These are phyloP conservation scores for Lithophane ornitopus DNA, from an alignment of 2,888 invertebrate genomes.

Conservation along the genomic window DNA sequence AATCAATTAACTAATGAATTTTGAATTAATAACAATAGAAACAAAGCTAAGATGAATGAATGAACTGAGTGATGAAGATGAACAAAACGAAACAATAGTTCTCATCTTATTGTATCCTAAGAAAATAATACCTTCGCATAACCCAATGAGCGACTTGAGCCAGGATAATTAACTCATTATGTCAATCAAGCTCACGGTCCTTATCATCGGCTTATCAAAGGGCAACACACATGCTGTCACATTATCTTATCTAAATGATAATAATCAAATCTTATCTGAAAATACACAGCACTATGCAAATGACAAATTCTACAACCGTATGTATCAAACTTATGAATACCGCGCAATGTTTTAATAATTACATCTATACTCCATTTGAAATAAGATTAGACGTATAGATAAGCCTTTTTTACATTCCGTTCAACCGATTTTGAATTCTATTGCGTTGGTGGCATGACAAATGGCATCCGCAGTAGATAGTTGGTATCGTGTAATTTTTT, in stretches of 20 bases:
- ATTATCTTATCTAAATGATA: constrained; percentile 21
- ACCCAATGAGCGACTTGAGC: no score
- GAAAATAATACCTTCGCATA: no score
- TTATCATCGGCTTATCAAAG: constrained; percentile 15
- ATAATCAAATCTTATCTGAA: constrained; percentile 14
- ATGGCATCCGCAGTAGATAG: no score
- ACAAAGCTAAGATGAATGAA: not conserved
- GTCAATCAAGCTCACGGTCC: not conserved
- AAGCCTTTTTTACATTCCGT: no score
- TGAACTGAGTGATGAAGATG: not conserved
- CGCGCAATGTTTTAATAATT: not conserved
- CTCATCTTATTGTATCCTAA: not conserved
- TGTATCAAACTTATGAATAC: not conserved
- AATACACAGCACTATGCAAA: not conserved
- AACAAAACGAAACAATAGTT: not conserved
- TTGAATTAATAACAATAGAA: not conserved
- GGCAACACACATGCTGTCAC: not conserved
- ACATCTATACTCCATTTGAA: no score
- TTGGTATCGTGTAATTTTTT: no score
- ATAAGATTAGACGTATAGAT: no score
- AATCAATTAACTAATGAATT: no score
- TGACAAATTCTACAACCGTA: constrained; percentile 2
- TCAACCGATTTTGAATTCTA: no score
- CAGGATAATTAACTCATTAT: not conserved
- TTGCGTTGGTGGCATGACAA: no score